Conservation (phyloP, 37 sponge, comb jelly and placozoan genomes). For the Tethya wilhelma region DNA sequence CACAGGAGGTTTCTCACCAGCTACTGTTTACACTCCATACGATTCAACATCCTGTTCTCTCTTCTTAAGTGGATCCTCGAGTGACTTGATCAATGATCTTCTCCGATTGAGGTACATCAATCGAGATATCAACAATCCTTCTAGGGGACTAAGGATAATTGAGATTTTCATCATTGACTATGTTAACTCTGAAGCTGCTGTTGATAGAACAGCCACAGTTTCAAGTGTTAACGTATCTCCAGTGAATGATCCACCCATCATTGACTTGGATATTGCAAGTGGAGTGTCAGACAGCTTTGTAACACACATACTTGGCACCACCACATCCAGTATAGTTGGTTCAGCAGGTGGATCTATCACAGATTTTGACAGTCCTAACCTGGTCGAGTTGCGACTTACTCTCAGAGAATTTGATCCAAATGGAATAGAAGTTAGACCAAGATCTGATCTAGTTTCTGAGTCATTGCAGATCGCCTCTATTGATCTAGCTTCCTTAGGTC, state of each 20-base stretch:
- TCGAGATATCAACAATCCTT: constrained; percentile 20
- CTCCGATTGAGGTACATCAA: constrained; percentile 35
- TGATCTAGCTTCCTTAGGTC: background rate
- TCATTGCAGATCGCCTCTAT: background rate
- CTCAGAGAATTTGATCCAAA: constrained; percentile 38
- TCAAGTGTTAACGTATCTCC: constrained; percentile 29
- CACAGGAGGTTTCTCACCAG: background rate
- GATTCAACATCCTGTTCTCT: constrained; percentile 29
- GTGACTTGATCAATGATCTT: constrained; percentile 23
- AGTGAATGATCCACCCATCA: constrained; percentile 66
- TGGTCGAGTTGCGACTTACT: constrained; percentile 16
- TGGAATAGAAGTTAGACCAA: constrained; percentile 15
- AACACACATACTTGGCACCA: background rate
- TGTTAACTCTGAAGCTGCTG: background rate
- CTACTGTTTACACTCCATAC: constrained; percentile 5
- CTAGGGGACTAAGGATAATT: constrained; percentile 12
- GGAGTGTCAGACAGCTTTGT: constrained; percentile 11
- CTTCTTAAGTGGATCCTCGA: constrained; percentile 3
- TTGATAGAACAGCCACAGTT: background rate
- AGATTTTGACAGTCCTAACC: constrained; percentile 51
- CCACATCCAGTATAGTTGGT: constrained; percentile 19
- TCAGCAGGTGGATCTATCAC: constrained; percentile 30
- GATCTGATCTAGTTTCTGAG: constrained; percentile 40
- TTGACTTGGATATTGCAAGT: constrained; percentile 53
- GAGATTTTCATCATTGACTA: constrained; percentile 45